Conservation (phyloP, 2,113 vertebrate species). For the Urocolius indicus region DNA sequence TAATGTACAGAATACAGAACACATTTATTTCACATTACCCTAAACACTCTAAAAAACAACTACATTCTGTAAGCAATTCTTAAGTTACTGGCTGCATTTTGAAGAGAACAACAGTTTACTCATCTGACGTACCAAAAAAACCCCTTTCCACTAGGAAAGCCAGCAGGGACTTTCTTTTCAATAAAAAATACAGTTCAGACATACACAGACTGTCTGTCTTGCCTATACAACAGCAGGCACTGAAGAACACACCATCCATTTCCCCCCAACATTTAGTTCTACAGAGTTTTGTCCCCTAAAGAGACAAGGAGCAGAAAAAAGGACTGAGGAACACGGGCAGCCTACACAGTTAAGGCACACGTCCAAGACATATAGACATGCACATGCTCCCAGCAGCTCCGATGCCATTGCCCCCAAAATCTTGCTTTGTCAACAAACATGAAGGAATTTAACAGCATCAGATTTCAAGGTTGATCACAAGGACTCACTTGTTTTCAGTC, state of each 20-base stretch:
- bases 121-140: not conserved
- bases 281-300: not conserved
- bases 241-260: not conserved
- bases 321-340: not conserved
- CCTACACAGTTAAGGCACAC: rapidly evolving
- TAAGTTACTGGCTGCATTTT: not conserved
- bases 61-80: not conserved
- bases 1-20: not conserved
- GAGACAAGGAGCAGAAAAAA: not conserved
- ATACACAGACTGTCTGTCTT: no score
- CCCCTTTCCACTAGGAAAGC: not conserved
- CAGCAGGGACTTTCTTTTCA: not conserved
- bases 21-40: not conserved
- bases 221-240: rapidly evolving
- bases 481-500: not conserved
- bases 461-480: not conserved
- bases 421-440: no score
- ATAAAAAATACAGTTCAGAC: not conserved
- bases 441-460: not conserved
- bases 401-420: no score
- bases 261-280: not conserved
- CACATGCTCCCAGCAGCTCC: no score
- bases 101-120: not conserved
- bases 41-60: not conserved
- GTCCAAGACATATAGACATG: not conserved